Evolutionary conservation across 2,888 invertebrate species (phyloP), one percentile per base, ranked within the genome.

Genomic region (Mechanitis messenoides): DNA sequence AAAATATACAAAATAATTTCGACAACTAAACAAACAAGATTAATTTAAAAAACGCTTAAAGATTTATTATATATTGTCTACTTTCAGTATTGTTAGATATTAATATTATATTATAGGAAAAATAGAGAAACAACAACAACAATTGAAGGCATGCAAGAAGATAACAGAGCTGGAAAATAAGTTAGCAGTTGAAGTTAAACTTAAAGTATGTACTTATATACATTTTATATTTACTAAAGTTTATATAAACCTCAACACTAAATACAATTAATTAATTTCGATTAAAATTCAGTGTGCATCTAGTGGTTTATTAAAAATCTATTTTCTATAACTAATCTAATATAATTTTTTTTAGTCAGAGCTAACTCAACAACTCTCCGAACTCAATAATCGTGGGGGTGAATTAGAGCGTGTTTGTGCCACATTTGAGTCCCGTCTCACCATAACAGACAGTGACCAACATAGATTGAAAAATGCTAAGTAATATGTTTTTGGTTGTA

Each of bases 401-500:
- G 82, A 86, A 57, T 61, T 87, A 59, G 85, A 85, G n/a, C 61
- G 77, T 2, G 77, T 85, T 0, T 86, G 87, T 45, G 67, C 78
- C 0, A 68, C 72, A 2, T 78, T 84, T 11, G 74, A 79, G 3
- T 71, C 80, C 0, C 72, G 76, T 9, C 74, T 83, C 2, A 79
- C 78, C 1, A 87, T 88, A 3, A 75, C 84, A 0, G 87, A 87
- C 33, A 83, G 81, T 1, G 88, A 88, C 45, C 74, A 77, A 38
- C 77, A 79, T 5, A 69, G 84, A 53, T 70, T 88, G 6, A 83
- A 87, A 2, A 83, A 76, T 70, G 84, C 85, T 1, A 85, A 83
- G 88, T 87, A 64, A 4, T 42, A 11, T 46, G 11, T 3, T 42
- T 42, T 42, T 42, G 6, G 9, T 11, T 9, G 3, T 9, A 42